Conservation (phyloP, 2,888 invertebrate species). For the Drosophila pseudotalamancana region DNA sequence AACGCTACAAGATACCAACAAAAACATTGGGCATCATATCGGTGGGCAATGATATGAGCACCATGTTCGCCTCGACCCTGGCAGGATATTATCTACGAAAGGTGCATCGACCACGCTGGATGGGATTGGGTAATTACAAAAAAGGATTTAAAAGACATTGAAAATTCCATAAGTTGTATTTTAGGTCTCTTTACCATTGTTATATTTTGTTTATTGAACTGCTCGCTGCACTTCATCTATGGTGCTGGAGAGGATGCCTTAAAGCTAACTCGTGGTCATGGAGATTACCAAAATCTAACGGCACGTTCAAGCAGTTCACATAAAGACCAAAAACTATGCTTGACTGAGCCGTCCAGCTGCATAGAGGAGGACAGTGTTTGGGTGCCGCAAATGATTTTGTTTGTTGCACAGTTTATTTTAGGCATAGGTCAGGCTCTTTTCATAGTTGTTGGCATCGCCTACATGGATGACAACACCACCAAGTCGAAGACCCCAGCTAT, state of each 20-base stretch:
- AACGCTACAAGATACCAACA: slow-evolving; percentile 89
- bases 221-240: slow-evolving; percentile 88
- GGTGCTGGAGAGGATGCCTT: slow-evolving; percentile 88
- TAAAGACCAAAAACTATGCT: slow-evolving; percentile 45
- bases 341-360: slow-evolving; percentile 26
- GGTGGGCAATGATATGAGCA: slow-evolving; percentile 90
- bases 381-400: slow-evolving; percentile 86
- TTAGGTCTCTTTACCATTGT: slow-evolving; percentile 86
- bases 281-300: slow-evolving; percentile 82
- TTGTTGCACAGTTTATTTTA: slow-evolving; percentile 88
- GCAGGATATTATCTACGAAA: slow-evolving; percentile 89
- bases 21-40: slow-evolving; percentile 88
- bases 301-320: slow-evolving; percentile 52
- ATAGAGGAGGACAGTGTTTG: slow-evolving; percentile 69
- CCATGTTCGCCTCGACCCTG: slow-evolving; percentile 87
- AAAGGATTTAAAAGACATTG: too few species aligned
- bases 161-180: background rate
- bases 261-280: slow-evolving; percentile 86
- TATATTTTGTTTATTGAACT: slow-evolving; percentile 87
- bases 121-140: slow-evolving; percentile 86
- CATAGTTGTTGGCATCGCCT: slow-evolving; percentile 88
- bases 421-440: slow-evolving; percentile 88
- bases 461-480: slow-evolving; percentile 90
- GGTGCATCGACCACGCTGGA: slow-evolving; percentile 90
- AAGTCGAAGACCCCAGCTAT: slow-evolving; percentile 89